These are phyloP conservation scores for Bucco capensis DNA, from an alignment of 2,113 vertebrate genomes.

Conservation along the genomic window DNA sequence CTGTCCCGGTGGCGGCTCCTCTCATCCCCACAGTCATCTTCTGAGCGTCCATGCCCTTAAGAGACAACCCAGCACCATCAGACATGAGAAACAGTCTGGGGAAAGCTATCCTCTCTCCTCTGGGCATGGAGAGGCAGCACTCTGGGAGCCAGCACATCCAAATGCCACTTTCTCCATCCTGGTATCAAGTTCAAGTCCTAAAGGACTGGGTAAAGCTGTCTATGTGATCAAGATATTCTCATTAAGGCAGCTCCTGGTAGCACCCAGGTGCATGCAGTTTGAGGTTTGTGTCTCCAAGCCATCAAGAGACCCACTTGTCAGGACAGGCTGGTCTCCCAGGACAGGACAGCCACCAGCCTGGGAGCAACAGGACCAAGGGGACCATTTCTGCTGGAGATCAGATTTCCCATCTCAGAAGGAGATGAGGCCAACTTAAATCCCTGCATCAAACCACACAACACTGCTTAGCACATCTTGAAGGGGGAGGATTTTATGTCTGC, in stretches of 20 bases:
- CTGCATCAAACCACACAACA: not conserved
- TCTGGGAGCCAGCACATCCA: not conserved
- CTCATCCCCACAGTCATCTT: conserved; percentile 86
- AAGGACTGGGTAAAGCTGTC: not conserved
- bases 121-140: not conserved
- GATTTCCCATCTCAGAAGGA: not conserved
- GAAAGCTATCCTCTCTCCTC: not conserved
- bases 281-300: not conserved
- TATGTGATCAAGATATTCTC: not conserved
- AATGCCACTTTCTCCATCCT: not conserved
- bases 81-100: rapidly evolving
- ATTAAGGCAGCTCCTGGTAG: not conserved
- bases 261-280: not conserved
- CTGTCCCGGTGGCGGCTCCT: conserved; percentile 82
- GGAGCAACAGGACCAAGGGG: not conserved
- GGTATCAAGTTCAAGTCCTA: not conserved
- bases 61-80: not conserved
- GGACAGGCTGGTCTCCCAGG: rapidly evolving
- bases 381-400: not conserved
- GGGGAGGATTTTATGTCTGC: not conserved
- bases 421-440: rapidly evolving
- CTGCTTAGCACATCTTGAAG: not conserved
- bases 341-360: not conserved
- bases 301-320: not conserved
- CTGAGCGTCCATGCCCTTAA: conserved; percentile 70